Evolutionary conservation across 2,113 vertebrate species (phyloP).

Genomic region (Erpornis zantholeuca): DNA sequence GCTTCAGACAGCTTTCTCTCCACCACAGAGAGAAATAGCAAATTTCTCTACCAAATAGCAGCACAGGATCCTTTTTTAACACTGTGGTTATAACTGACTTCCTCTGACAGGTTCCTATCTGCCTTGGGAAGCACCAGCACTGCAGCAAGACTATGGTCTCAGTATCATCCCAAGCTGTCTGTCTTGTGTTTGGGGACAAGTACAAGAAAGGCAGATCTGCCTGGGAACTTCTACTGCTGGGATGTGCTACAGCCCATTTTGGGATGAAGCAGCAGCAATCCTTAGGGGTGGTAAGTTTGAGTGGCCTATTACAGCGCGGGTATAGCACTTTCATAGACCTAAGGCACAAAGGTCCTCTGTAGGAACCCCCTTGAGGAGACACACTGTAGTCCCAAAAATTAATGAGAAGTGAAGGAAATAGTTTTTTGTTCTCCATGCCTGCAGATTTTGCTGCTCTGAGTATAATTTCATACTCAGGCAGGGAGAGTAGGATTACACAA

Average conservation of each 20-base stretch:
- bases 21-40: neutral
- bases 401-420: neutral
- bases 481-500: constrained; percentile 4
- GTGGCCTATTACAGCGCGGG: neutral
- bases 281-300: neutral
- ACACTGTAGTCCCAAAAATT: neutral
- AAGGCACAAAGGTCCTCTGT: neutral
- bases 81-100: neutral
- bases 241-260: neutral
- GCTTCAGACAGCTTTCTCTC: neutral
- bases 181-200: neutral
- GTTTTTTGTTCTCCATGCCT: neutral
- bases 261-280: neutral
- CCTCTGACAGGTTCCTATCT: neutral
- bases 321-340: neutral
- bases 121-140: neutral
- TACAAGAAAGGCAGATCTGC: neutral
- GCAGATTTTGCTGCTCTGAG: neutral
- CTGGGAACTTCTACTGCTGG: neutral
- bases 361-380: neutral
- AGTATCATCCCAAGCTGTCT: neutral
- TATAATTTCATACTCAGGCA: neutral
- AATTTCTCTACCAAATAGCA: neutral
- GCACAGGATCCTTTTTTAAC: neutral
- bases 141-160: neutral